Percentiles rank a stretch among this genome's conserved stretches.
Conservation (phyloP, 1,140 invertebrate species). For the Diorhabda carinulata region DNA sequence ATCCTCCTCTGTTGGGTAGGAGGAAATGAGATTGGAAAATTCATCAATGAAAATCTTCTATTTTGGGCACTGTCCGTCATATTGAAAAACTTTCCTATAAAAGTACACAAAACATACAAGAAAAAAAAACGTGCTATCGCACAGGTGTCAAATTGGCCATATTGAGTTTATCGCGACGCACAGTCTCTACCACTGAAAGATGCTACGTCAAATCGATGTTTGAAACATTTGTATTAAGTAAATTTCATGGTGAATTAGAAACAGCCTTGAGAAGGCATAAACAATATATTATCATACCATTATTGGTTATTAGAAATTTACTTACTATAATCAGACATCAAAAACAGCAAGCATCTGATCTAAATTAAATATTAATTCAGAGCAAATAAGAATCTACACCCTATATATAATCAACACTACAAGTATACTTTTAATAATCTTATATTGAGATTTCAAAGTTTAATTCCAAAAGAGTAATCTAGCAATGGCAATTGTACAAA, state of each 20-base stretch:
- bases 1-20: constrained; percentile 32
- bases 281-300: neutral
- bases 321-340: no score
- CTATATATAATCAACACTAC: no score
- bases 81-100: constrained; percentile 6
- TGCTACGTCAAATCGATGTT: neutral
- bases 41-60: constrained; percentile 26
- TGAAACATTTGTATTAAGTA: neutral
- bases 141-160: constrained; percentile 11
- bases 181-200: neutral
- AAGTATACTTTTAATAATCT: no score
- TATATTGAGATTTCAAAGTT: no score
- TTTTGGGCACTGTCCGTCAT: constrained; percentile 23
- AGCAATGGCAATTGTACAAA: no score
- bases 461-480: no score
- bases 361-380: no score
- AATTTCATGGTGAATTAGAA: constrained; percentile 6
- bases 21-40: constrained; percentile 15
- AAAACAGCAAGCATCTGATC: no score
- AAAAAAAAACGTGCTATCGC: neutral
- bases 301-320: neutral
- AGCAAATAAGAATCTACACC: no score
- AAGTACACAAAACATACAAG: constrained; percentile 5
- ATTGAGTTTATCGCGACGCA: constrained; percentile 4
- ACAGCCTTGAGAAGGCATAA: constrained; percentile 26